A percentile compares a stretch with the other conserved stretches of the same genome.
Evolutionary conservation across 2,113 vertebrate genomes (phyloP).

Genomic region (Eulemur rufifrons): DNA sequence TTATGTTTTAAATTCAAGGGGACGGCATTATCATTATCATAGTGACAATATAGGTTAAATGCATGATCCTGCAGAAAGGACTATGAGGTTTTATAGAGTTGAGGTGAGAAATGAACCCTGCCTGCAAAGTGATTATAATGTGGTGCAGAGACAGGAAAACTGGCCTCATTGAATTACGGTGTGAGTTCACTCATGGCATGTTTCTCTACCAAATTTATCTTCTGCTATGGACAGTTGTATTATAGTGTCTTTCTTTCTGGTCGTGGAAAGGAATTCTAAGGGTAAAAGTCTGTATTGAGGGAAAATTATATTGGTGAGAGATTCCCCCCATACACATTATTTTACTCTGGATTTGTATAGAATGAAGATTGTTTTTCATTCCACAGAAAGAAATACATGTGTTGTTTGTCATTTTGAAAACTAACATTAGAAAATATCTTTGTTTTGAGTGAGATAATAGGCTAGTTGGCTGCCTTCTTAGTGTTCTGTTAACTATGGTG

Average conservation of each 20-base stretch:
- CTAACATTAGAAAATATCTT: slow-evolving; percentile 8
- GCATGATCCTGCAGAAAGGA: not conserved
- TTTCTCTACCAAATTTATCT: not conserved
- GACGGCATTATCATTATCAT: not conserved
- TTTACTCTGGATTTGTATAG: not conserved
- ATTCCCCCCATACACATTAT: not conserved
- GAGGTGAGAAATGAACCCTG: not conserved
- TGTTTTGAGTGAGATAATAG: not conserved
- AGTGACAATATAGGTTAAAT: not conserved
- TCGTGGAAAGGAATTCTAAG: not conserved
- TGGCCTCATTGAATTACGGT: not conserved
- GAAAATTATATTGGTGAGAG: not conserved
- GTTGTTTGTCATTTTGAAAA: not conserved
- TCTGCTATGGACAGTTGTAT: not conserved
- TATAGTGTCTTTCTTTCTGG: not conserved
- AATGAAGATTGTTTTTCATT: slow-evolving; percentile 30
- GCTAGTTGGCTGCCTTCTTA: not conserved
- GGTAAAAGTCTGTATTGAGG: not conserved
- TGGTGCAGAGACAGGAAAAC: not conserved
- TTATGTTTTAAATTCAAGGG: slow-evolving; percentile 16
- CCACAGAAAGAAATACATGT: not conserved
- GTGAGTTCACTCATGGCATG: not conserved
- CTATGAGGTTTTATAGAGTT: not conserved
- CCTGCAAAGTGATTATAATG: not conserved
- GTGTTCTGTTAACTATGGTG: not conserved